Evolutionary conservation across 2,797 vertebrate genomes (phyloP).

Genomic region (Eulemur mongoz): DNA sequence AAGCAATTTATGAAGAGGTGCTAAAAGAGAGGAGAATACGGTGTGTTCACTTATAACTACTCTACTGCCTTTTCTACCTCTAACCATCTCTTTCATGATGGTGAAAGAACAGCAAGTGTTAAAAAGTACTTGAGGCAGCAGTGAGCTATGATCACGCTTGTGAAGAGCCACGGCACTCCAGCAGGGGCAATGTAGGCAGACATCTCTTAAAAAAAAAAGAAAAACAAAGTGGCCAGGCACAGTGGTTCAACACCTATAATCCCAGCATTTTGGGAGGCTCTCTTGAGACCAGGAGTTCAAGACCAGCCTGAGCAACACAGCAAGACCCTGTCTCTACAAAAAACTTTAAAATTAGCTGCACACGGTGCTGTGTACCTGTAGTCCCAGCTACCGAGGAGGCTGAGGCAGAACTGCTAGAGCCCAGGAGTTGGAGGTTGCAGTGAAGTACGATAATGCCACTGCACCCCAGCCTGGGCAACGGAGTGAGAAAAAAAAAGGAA

Average conservation of each 20-base stretch:
- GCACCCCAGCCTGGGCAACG: neutral
- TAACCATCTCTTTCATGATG: neutral
- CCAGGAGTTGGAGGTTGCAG: neutral
- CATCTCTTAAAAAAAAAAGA: neutral
- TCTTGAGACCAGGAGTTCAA: neutral
- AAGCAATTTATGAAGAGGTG: neutral
- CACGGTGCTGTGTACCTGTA: neutral
- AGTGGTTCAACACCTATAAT: neutral
- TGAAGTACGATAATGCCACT: neutral
- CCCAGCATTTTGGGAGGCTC: neutral
- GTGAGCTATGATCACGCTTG: neutral
- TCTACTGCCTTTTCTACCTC: neutral
- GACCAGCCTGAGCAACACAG: neutral
- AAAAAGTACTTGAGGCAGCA: neutral
- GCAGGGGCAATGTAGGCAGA: neutral
- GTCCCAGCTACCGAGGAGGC: neutral
- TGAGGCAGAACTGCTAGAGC: neutral
- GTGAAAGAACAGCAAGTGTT: neutral
- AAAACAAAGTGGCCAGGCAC: neutral
- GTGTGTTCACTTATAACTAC: neutral
- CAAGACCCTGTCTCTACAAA: neutral
- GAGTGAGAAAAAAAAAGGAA: neutral
- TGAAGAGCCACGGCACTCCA: neutral
- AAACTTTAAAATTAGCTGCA: neutral
- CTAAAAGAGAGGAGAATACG: neutral